Conservation (phyloP, 2,113 vertebrate genomes). For the Salvelinus alpinus region DNA sequence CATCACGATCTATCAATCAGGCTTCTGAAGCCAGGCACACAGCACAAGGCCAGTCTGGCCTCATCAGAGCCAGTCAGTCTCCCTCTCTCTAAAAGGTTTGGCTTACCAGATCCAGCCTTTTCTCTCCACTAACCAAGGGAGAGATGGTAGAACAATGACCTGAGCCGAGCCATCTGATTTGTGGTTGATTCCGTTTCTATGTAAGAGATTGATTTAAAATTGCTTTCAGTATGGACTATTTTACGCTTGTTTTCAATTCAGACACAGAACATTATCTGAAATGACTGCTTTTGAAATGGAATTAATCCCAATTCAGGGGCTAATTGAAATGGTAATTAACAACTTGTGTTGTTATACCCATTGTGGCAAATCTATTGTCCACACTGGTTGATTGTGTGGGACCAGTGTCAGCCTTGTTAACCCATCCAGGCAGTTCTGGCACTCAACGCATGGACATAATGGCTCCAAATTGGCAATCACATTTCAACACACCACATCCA, state of each 20-base stretch:
- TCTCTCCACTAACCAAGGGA: conserved; percentile 36
- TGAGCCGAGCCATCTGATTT: no score
- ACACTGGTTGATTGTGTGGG: not conserved
- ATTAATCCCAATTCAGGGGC: not conserved
- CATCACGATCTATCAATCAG: conserved; percentile 78
- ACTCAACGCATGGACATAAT: no score
- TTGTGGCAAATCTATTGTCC: not conserved
- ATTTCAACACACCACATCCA: not conserved
- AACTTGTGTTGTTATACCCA: not conserved
- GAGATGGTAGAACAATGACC: conserved; percentile 32
- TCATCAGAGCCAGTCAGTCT: conserved; percentile 71
- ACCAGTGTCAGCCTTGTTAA: not conserved
- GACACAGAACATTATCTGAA: conserved; percentile 17
- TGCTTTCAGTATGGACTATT: no score
- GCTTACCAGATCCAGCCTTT: conserved; percentile 62
- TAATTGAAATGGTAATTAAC: no score
- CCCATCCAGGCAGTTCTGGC: not conserved
- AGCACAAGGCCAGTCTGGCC: conserved; percentile 57
- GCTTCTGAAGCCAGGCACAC: conserved; percentile 54
- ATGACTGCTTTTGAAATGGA: not conserved
- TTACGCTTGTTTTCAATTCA: no score
- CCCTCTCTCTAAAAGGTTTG: conserved; percentile 57
- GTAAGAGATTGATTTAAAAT: no score
- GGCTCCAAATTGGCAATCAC: not conserved
- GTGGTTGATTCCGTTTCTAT: no score